Base-by-base conservation (phyloP, 64 coral and sea anemone genomes). In the Platygyra sinensis region DNA sequence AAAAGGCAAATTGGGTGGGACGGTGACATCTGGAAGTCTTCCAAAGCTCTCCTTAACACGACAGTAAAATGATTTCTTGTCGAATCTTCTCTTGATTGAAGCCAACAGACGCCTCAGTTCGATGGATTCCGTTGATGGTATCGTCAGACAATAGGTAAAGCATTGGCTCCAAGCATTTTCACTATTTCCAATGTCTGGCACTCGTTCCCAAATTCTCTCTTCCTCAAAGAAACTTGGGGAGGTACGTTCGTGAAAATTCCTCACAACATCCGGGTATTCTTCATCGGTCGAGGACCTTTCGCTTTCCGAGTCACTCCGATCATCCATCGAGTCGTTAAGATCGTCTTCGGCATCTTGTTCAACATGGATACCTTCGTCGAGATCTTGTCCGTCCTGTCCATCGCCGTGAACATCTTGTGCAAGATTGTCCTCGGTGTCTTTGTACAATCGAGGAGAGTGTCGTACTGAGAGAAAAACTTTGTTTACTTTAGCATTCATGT, bases 141-240 rank as follows among this genome's bases (percentile, higher is more conserved):
- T 39, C 24, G 14, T 74, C 24, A 97, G 62, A 55, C 78, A 87
- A 52, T 83, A 97, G 17, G 36, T 91, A 67, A 82, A 88, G 24
- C 95, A 97, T n/a, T 91, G 39, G 8, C 91, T 92, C 80, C 86
- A 90, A 2, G 87, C 87, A 4, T 60, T 57, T 55, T 87, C 52
- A 15, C 62, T 83, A 61, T 88, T 46, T 0, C 33, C 30, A 16
- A 96, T 30, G 51, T 73, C 30, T 67, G 89, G 12, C 28, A 88
- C 83, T 72, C 95, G 61, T 29, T 87, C 87, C 95, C 95, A 97
- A 0, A 0, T 19, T 3, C 2, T 51, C 0, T 78, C 22, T 13
- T 72, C 25, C 4, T 62, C 24, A 11, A 2, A 12, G n/a, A 10
- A 30, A 25, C 10, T 19, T 18, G 54, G 51, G 16, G 50, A 16